phyloP scores from a whole-genome alignment of 2,113 vertebrate species.

The Gymnocephalus cernua region DNA sequence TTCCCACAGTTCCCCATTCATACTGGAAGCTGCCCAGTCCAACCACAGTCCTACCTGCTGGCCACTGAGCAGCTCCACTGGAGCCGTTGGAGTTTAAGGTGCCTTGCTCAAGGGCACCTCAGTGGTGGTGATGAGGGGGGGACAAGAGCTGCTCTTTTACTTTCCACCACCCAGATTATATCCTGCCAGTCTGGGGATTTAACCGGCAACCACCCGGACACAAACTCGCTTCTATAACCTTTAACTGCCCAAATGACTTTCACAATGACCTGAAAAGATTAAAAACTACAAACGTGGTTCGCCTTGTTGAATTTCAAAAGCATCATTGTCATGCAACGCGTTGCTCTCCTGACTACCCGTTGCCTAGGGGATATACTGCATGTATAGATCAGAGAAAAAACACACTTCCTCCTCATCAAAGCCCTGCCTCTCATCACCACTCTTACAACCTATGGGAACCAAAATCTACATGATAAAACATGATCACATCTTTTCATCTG shows the following conservation, averaged over 20 bases:
- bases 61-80: too few relatives aligned
- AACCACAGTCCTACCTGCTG: too few relatives aligned
- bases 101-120: too few relatives aligned
- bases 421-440: conserved; percentile 17
- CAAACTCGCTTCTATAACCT: too few relatives aligned
- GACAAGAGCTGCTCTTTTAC: too few relatives aligned
- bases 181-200: too few relatives aligned
- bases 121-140: too few relatives aligned
- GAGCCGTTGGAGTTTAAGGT: too few relatives aligned
- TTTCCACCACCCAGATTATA: too few relatives aligned
- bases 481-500: conserved; percentile 7
- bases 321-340: conserved; percentile 58
- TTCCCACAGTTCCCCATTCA: too few relatives aligned
- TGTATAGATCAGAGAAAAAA: conserved; percentile 19
- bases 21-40: too few relatives aligned
- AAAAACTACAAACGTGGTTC: conserved; percentile 5
- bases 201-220: too few relatives aligned
- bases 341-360: conserved; percentile 47
- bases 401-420: conserved; percentile 15
- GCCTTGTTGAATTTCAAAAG: conserved; percentile 19
- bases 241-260: conserved; percentile 6
- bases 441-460: conserved; percentile 6
- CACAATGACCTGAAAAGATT: conserved; percentile 9
- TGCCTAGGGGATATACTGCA: conserved; percentile 54
- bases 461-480: neutral